These are phyloP conservation scores for Oceanites oceanicus DNA, from an alignment of 2,113 vertebrate genomes.

Conservation along the genomic window DNA sequence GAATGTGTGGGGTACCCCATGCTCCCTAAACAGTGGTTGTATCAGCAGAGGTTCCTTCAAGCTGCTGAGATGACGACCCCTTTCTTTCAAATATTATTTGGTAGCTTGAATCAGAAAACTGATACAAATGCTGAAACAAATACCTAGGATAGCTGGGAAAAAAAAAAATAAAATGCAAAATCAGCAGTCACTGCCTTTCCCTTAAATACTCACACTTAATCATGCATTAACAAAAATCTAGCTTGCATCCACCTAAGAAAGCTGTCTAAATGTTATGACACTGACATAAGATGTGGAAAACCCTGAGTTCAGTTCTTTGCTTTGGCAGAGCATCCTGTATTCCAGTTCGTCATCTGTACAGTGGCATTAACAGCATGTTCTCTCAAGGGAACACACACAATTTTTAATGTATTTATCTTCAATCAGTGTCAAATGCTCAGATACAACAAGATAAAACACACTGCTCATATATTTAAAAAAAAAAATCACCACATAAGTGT, in stretches of 20 bases:
- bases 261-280: neutral
- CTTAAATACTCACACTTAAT: neutral
- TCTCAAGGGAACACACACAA: neutral
- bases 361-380: neutral
- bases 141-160: neutral
- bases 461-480: neutral
- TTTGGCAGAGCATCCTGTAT: neutral
- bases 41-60: neutral
- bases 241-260: neutral
- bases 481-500: neutral
- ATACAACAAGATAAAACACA: neutral
- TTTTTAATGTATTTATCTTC: neutral
- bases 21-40: neutral
- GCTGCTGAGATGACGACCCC: neutral
- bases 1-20: neutral
- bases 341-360: neutral
- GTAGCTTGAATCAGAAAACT: neutral
- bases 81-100: neutral
- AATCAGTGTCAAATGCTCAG: neutral
- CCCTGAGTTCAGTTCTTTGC: neutral
- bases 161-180: neutral
- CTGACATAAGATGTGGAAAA: neutral
- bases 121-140: neutral
- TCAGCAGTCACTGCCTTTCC: neutral
- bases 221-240: neutral